Evolutionary conservation across 2,888 invertebrate genomes (phyloP).

Genomic region (Yponomeuta malinellus): DNA sequence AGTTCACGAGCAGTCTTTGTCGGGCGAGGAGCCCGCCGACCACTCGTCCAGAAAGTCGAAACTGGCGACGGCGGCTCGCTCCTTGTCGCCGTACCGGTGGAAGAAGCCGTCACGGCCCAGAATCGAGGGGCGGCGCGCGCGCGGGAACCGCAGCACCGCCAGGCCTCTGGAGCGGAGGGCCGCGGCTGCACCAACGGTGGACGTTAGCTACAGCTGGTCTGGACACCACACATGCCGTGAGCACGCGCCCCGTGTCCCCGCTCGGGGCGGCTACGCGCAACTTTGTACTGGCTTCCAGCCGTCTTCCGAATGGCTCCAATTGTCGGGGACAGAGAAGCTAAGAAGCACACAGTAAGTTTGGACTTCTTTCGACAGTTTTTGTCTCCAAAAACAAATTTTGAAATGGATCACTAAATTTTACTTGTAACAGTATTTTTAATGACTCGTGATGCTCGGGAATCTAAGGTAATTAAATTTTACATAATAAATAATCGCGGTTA

Average conservation of each 20-base stretch:
- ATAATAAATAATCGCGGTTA: too few relatives aligned
- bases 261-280: conserved; percentile 1
- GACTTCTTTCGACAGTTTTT: too few relatives aligned
- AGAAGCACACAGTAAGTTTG: too few relatives aligned
- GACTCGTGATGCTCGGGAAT: too few relatives aligned
- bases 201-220: conserved; percentile 41
- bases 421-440: too few relatives aligned
- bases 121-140: conserved; percentile 80
- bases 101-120: conserved; percentile 86
- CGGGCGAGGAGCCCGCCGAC: conserved; percentile 59
- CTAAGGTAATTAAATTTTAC: too few relatives aligned
- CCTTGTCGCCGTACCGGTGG: conserved; percentile 85
- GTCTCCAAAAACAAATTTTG: too few relatives aligned
- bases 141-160: conserved; percentile 71
- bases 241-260: conserved; percentile 25
- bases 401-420: too few relatives aligned
- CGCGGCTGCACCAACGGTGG: conserved; percentile 71
- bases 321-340: too few relatives aligned
- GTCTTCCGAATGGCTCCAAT: background rate
- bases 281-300: background rate
- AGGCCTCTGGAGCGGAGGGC: conserved; percentile 75
- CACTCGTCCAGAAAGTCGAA: conserved; percentile 87
- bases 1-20: conserved; percentile 59
- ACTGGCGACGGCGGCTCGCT: conserved; percentile 84
- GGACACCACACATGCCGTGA: conserved; percentile 51